Base-by-base conservation (phyloP, 2,888 invertebrate species). In the Acronicta psi region DNA sequence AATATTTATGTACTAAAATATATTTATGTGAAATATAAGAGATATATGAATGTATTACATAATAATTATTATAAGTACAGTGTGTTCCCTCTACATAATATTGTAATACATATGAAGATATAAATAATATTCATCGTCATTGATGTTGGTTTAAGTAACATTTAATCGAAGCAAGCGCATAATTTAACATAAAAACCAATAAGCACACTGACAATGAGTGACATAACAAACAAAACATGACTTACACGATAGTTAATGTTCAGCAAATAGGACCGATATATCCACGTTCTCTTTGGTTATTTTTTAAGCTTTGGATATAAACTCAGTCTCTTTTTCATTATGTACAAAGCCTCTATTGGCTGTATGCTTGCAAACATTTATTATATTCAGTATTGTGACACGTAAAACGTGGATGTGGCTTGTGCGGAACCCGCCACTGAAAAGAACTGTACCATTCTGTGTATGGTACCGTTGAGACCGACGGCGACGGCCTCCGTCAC, bases 401-500 rank as follows among this genome's bases (percentile, higher is more conserved):
- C 95, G 92, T 95, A 95, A 95, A 95, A 95, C 89, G 95, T 95
- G 85, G 95, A 95, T 69, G 94, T 94, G 93, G 95, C 95, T 90
- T 95, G 94, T 85, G 95, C 90, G 83, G 95, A 94, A 92, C 95
- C 95, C 88, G 93, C 92, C 87, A 95, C 93, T 85, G 95, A 95
- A 95, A 95, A 95, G 94, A 95, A 95, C 83, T 95, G 95, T 87
- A 95, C 95, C 94, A 95, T 93, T 92, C 95, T 94, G 93, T 95
- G 94, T 87, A 95, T 94, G 91, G 95, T 95, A 90, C 95, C 94
- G 95, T 95, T 94, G 90, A 93, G 94, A 90, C 95, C 94, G 90
- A 95, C 94, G 88, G 94, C 94, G 90, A 95, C 94, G 88, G 94
- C 92, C 93, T 95, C 94, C 92, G 94, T 92, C 94, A 95, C 95